These are phyloP conservation scores for Salminus brasiliensis DNA, from an alignment of 2,113 vertebrate species.

Conservation along the genomic window DNA sequence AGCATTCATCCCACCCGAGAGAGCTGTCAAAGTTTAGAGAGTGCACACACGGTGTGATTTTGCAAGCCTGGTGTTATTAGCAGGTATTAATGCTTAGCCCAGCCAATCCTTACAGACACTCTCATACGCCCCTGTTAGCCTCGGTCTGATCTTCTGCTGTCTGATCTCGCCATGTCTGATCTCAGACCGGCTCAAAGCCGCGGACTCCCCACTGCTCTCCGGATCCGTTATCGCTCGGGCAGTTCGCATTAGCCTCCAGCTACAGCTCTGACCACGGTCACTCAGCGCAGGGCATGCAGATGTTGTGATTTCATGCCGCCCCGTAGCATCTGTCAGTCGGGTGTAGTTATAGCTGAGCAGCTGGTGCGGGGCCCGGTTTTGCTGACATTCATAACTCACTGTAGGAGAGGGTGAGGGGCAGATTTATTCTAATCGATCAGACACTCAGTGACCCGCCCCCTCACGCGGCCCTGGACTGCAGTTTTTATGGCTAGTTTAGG, in stretches of 20 bases:
- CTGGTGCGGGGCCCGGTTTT: constrained; percentile 23
- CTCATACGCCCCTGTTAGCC: neutral
- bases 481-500: constrained; percentile 54
- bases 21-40: neutral
- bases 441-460: constrained; percentile 15
- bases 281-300: constrained; percentile 34
- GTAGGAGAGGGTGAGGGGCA: constrained; percentile 28
- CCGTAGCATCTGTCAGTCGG: constrained; percentile 48
- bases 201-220: neutral
- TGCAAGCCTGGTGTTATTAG: constrained; percentile 11
- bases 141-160: constrained; percentile 6
- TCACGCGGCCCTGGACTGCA: constrained; percentile 17
- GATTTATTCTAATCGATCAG: constrained; percentile 58
- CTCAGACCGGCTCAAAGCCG: neutral
- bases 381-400: constrained; percentile 54
- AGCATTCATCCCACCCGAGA: constrained; percentile 26
- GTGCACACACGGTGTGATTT: constrained; percentile 2
- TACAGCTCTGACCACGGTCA: neutral
- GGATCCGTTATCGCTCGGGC: constrained; percentile 9
- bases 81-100: constrained; percentile 13
- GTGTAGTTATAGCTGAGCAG: constrained; percentile 23
- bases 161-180: neutral
- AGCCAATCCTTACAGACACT: neutral
- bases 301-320: constrained; percentile 36
- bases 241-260: neutral